Evolutionary conservation across 1,140 invertebrate genomes (phyloP).

Genomic region (Trachymyrmex septentrionalis): DNA sequence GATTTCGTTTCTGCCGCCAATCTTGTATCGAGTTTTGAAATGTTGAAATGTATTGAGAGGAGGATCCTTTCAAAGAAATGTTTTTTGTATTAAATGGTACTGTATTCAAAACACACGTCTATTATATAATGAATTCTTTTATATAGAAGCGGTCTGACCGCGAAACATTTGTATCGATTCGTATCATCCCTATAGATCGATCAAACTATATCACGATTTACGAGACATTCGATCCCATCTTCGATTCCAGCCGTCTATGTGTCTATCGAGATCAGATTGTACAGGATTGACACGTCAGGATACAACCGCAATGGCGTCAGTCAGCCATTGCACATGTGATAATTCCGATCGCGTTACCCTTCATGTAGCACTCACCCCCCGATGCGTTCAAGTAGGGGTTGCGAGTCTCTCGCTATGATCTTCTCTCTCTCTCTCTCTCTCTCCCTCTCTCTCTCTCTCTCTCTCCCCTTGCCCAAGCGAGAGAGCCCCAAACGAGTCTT

Average conservation of each 20-base stretch:
- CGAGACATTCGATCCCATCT: constrained; percentile 2
- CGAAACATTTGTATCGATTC: constrained; percentile 21
- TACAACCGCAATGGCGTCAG: constrained; percentile 59
- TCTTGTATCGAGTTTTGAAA: not conserved
- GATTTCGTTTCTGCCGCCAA: not conserved
- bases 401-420: constrained; percentile 13
- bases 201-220: constrained; percentile 28
- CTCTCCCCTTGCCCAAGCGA: not conserved
- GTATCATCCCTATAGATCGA: constrained; percentile 5
- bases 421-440: not conserved
- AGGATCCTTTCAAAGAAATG: not conserved
- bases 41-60: not conserved
- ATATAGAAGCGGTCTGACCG: not conserved
- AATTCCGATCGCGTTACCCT: constrained; percentile 62
- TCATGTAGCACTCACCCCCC: constrained; percentile 26
- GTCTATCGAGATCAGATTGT: constrained; percentile 20
- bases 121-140: not conserved
- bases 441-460: constrained; percentile 12
- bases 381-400: constrained; percentile 51
- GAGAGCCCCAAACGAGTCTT: constrained; percentile 51
- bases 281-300: constrained; percentile 49
- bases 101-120: constrained; percentile 14
- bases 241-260: not conserved
- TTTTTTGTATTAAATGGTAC: not conserved
- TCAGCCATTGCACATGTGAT: constrained; percentile 59